These are phyloP conservation scores for Coenonympha arcania DNA, from an alignment of 2,888 invertebrate genomes.

Conservation along the genomic window DNA sequence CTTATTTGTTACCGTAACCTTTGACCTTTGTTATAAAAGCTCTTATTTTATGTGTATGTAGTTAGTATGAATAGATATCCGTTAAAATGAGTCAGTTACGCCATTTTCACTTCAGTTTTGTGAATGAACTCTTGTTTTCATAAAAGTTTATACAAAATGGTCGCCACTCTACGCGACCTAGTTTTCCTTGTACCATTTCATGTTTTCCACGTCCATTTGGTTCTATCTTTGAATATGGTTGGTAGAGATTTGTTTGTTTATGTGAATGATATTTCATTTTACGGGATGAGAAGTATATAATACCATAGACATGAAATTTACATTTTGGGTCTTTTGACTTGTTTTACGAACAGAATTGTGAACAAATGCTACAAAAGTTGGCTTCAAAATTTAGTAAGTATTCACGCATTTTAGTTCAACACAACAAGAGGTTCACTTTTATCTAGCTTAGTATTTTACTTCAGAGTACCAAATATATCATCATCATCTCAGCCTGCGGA, in stretches of 20 bases:
- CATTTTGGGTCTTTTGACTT: neutral
- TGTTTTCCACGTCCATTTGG: neutral
- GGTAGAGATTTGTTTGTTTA: neutral
- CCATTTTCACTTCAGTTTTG: constrained; percentile 4
- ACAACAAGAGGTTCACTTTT: no score
- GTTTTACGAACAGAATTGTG: neutral
- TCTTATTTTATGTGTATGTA: neutral
- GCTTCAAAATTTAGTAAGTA: no score
- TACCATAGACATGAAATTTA: neutral
- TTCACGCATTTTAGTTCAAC: no score
- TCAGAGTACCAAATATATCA: no score
- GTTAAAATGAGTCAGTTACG: constrained; percentile 6
- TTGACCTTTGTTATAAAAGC: neutral
- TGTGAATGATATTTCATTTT: neutral
- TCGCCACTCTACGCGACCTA: constrained; percentile 8
- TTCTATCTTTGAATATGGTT: constrained; percentile 1
- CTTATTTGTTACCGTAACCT: neutral
- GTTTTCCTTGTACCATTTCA: constrained; percentile 7
- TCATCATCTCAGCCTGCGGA: no score
- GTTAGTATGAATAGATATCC: constrained; percentile 7
- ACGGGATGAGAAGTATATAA: neutral
- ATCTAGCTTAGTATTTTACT: no score
- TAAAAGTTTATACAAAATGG: constrained; percentile 11
- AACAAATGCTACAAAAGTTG: no score
- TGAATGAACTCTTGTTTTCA: constrained; percentile 9